These are phyloP conservation scores for Odontomachus brunneus DNA, from an alignment of 1,140 invertebrate genomes.

Conservation along the genomic window DNA sequence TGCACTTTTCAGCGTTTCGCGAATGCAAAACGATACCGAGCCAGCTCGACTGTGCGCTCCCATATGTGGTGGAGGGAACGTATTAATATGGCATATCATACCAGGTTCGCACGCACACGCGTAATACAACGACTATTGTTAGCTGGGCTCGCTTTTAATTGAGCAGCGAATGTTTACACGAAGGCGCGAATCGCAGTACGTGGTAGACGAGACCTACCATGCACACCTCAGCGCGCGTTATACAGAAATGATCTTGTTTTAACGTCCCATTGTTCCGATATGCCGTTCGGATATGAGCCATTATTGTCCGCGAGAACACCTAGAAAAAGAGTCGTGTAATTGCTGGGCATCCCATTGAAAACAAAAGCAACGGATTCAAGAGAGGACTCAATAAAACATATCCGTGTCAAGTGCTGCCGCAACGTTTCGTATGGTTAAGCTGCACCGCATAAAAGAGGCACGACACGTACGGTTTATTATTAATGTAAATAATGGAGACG, in stretches of 20 bases:
- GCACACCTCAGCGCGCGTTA: background rate
- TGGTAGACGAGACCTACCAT: background rate
- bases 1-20: background rate
- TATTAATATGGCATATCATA: too few relatives aligned
- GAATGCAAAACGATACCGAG: too few relatives aligned
- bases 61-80: too few relatives aligned
- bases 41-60: too few relatives aligned
- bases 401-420: too few relatives aligned
- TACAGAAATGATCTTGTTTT: background rate
- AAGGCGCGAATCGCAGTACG: background rate
- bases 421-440: too few relatives aligned
- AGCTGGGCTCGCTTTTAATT: background rate
- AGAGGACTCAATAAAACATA: too few relatives aligned
- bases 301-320: background rate
- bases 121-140: background rate
- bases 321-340: background rate
- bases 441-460: too few relatives aligned
- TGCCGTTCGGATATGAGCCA: background rate
- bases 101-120: too few relatives aligned
- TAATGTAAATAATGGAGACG: too few relatives aligned
- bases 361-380: too few relatives aligned
- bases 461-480: too few relatives aligned
- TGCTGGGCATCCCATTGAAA: background rate
- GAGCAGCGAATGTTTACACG: conserved; percentile 5
- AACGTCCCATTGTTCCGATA: background rate